Base-by-base conservation (phyloP, 2,888 invertebrate species). In the Nudaria mundana region DNA sequence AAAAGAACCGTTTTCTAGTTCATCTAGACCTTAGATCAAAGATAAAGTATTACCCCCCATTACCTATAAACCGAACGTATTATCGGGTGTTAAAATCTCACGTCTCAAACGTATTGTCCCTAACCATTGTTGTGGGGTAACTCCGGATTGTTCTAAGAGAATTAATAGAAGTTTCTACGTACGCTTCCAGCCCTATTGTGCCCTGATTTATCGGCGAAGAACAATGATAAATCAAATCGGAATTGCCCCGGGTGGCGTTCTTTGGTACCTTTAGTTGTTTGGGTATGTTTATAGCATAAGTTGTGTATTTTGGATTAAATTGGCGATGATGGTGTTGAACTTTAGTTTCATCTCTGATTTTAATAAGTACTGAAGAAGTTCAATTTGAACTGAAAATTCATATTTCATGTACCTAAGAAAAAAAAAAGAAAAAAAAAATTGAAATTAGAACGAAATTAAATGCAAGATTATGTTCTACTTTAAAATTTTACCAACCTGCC, bases 211-310 rank as follows among this genome's bases (percentile, higher is more conserved):
- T 85, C 78, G 78, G 71, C 70, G 73, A 85, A 87, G 86, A 85
- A 85, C 85, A 85, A 85, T 80, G 81, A 85, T 87, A 87, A 87
- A 87, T 88, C 86, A 86, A 83, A 86, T 78, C 72, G 79, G 72
- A 85, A 85, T 83, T 81, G 83, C 81, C 69, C 71, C 69, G 44
- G 20, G 18, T 5, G 18, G 66, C 63, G 71, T 71, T 72, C 71
- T 71, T 76, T 66, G 23, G 59, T 65, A 56, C 60, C 57, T 65
- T 47, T 32, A 30, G 38, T n/a, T 43, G 42, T 38, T 42, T 42
- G 42, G 33, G n/a, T 37, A 24, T 29, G 42, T 48, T 16, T 37
- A 30, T 30, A 32, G 37, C 24, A 34, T 30, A 40, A 35, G 34
- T 40, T 44, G 30, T 35, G 37, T 37, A 14, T 37, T 22, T 5